phyloP scores from a whole-genome alignment of 2,113 vertebrate species.

The Heterotis niloticus region DNA sequence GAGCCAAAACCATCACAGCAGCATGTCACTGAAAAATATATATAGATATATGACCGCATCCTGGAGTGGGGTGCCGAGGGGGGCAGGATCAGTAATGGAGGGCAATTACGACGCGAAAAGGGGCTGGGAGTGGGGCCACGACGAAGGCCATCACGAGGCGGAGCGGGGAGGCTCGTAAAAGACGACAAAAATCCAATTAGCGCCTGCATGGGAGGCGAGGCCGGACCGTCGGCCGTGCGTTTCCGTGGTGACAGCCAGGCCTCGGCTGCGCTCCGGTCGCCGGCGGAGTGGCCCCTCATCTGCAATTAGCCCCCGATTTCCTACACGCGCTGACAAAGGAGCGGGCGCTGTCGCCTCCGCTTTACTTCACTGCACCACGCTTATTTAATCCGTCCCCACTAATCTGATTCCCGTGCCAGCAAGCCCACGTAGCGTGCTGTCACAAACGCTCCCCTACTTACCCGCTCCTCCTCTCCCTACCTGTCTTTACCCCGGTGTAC shows the following conservation, averaged over 20 bases:
- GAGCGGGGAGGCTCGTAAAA: conserved; percentile 3
- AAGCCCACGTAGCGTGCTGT: background rate
- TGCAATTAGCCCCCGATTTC: background rate
- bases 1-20: background rate
- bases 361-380: background rate
- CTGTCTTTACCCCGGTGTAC: too few species aligned
- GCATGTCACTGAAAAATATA: background rate
- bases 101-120: conserved; percentile 10
- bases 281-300: background rate
- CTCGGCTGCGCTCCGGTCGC: background rate
- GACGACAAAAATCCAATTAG: conserved; percentile 24
- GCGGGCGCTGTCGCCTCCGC: background rate
- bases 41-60: background rate
- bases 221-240: too few species aligned
- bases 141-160: background rate
- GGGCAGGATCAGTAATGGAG: background rate
- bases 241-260: background rate
- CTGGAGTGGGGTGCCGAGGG: background rate
- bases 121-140: background rate
- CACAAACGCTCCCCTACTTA: background rate
- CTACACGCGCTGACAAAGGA: background rate
- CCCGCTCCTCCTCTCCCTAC: background rate
- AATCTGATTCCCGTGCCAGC: background rate
- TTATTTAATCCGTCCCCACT: background rate
- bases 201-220: background rate